phyloP scores from a whole-genome alignment of 1,140 invertebrate genomes.

The Spodoptera litura region DNA sequence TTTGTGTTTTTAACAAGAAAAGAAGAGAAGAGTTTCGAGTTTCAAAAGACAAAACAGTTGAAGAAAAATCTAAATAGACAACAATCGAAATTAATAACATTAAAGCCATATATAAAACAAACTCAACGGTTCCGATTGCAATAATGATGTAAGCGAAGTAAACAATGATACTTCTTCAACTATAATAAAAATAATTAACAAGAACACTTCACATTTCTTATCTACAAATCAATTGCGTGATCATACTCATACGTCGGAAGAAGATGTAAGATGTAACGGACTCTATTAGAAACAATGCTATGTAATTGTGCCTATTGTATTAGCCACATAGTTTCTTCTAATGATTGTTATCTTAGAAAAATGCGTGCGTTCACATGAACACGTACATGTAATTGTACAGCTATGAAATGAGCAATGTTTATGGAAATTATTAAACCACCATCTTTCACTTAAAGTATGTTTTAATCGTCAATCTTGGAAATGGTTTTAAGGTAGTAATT shows the following conservation, averaged over 20 bases:
- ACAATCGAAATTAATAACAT: no score
- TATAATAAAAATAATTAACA: constrained; percentile 5
- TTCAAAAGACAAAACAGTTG: no score
- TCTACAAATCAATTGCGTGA: constrained; percentile 13
- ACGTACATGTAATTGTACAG: background rate
- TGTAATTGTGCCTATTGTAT: constrained; percentile 29
- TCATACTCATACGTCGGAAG: background rate
- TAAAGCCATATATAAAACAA: no score
- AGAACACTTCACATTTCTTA: background rate
- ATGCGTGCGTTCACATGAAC: constrained; percentile 26
- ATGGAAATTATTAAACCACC: background rate
- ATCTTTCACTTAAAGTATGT: no score
- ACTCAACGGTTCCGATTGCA: no score
- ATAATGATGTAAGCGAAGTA: background rate
- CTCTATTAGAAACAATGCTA: constrained; percentile 17
- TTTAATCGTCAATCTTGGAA: no score
- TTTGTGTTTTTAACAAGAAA: no score
- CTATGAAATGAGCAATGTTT: background rate
- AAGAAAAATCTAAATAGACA: no score
- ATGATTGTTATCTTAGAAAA: constrained; percentile 34
- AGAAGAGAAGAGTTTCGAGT: no score
- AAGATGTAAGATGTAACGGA: background rate
- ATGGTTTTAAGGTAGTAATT: no score
- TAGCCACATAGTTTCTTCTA: background rate
- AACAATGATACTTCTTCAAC: background rate